A percentile compares a stretch with the other conserved stretches of the same genome.
phyloP scores from a whole-genome alignment of 2,888 invertebrate species.

The Sminthurinus aureus region DNA sequence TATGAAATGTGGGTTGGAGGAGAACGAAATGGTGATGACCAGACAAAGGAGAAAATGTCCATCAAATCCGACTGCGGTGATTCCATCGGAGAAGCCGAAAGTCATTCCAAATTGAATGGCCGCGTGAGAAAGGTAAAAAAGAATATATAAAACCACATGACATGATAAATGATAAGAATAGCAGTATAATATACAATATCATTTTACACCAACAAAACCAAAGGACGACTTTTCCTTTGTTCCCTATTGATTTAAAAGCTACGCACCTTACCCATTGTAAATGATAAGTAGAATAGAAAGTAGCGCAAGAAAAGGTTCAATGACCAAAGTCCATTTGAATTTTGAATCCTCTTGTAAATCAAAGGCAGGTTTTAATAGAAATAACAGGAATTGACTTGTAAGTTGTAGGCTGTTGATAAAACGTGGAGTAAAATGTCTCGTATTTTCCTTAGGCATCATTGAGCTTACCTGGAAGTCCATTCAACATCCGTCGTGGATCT shows the following conservation, averaged over 20 bases:
- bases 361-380: no score
- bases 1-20: slow-evolving; percentile 91
- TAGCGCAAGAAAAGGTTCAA: neutral
- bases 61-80: slow-evolving; percentile 84
- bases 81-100: slow-evolving; percentile 89
- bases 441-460: slow-evolving; percentile 80
- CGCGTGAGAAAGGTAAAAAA: slow-evolving; percentile 82
- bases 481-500: slow-evolving; percentile 89
- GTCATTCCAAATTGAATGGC: slow-evolving; percentile 61
- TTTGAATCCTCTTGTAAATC: neutral
- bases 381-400: no score
- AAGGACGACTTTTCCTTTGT: neutral
- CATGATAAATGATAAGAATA: neutral
- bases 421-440: slow-evolving; percentile 7
- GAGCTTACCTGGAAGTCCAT: slow-evolving; percentile 96
- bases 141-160: neutral
- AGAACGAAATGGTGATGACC: slow-evolving; percentile 86
- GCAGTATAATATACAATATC: neutral
- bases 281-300: neutral
- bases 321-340: no score
- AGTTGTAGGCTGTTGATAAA: no score
- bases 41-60: slow-evolving; percentile 91
- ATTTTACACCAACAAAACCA: neutral
- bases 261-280: no score
- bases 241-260: no score